Base-by-base conservation (phyloP, 2,113 vertebrate species). In the Vicugna pacos region DNA sequence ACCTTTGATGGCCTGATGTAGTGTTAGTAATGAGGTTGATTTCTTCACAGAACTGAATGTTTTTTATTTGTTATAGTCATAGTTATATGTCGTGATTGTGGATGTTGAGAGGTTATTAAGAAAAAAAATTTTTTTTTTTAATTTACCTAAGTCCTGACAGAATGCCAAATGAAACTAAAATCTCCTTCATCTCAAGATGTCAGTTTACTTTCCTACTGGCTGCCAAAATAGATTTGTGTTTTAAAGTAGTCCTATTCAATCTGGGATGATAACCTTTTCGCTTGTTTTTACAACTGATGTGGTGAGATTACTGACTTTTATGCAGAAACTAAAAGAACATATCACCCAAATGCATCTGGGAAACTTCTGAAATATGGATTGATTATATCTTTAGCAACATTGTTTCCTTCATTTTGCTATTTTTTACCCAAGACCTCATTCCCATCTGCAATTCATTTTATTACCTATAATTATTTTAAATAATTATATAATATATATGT, bases 31-130 rank as follows among this genome's bases (percentile, higher is more conserved):
- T 77, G 56, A 80, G 12, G 50, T 56, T 60, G 67, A 84, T 86
- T 89, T 92, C 6, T 46, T 91, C 30, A 77, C 22, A 91, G 64
- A 87, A 73, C 26, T 93, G 38, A 79, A 50, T 64, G 86, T 70
- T 76, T 28, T 54, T 22, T 56, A 73, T 81, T 24, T 93, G 14
- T n/a, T 60, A 76, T 17, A 65, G 16, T 16, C 20, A 62, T 65
- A 65, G 48, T 35, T 11, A 85, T 24, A 3, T 87, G 26, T 46
- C 6, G 58, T 87, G 17, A 50, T 35, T 56, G 8, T 32, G 52
- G 26, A 30, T 75, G 5, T 28, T 42, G 32, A 0, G 19, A 90
- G 4, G 73, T 95, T 91, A 67, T 82, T 26, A 69, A 69, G 16
- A 32, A 64, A 54, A 13, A 35, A n/a, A 16, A 42, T 0, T 24